A percentile compares a stretch with the other conserved stretches of the same genome.
phyloP scores from a whole-genome alignment of 2,888 invertebrate species.

The Germaria angustata region DNA sequence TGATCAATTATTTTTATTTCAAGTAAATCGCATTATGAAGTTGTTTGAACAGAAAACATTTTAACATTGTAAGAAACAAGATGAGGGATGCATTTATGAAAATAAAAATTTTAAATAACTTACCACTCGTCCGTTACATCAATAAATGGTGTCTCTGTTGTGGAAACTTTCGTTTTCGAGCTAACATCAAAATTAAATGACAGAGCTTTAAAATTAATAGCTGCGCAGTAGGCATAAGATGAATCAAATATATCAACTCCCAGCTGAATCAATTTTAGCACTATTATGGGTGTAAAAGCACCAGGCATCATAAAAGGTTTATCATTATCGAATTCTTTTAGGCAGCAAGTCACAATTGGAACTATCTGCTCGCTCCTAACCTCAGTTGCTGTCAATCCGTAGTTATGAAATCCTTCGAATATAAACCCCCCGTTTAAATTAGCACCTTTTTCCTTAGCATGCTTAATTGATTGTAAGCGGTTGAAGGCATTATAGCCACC shows the following conservation, averaged over 20 bases:
- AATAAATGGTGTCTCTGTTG: slow-evolving; percentile 81
- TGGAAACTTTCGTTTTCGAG: slow-evolving; percentile 66
- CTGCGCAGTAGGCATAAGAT: slow-evolving; percentile 87
- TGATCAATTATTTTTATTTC: no score
- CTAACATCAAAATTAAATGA: slow-evolving; percentile 82
- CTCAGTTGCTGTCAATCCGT: slow-evolving; percentile 82
- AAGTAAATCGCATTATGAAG: no score
- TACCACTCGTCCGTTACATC: slow-evolving; percentile 83
- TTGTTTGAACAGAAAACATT: no score
- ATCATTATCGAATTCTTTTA: slow-evolving; percentile 75
- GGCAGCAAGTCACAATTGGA: slow-evolving; percentile 84
- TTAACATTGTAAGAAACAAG: background rate
- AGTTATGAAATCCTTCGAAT: slow-evolving; percentile 90
- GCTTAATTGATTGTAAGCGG: slow-evolving; percentile 84
- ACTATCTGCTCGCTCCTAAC: slow-evolving; percentile 82
- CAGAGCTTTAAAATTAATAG: slow-evolving; percentile 86
- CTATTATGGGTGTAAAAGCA: slow-evolving; percentile 87
- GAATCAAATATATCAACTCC: slow-evolving; percentile 95
- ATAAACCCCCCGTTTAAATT: slow-evolving; percentile 86
- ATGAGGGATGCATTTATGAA: background rate
- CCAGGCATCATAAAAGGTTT: slow-evolving; percentile 88
- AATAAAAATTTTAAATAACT: background rate
- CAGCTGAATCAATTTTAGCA: slow-evolving; percentile 86
- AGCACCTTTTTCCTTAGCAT: slow-evolving; percentile 80
- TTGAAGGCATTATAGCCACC: slow-evolving; percentile 87